These are phyloP conservation scores for Apodemia zela DNA, from an alignment of 2,888 invertebrate species.

Conservation along the genomic window DNA sequence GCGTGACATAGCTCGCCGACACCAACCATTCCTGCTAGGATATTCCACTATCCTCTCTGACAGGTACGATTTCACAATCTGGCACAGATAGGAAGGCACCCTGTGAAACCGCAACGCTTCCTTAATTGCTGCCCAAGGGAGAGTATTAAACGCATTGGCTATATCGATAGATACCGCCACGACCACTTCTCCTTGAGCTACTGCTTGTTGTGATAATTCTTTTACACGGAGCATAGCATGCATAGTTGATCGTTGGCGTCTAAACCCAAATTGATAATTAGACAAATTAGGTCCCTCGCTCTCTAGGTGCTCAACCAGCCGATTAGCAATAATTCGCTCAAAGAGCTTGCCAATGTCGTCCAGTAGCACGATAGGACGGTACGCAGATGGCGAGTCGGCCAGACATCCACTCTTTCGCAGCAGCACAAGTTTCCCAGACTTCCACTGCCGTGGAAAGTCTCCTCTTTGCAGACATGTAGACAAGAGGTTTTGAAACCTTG, in stretches of 20 bases:
- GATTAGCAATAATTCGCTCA: background rate
- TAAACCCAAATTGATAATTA: background rate
- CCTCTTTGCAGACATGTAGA: background rate
- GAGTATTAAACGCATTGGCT: background rate
- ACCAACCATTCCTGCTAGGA: background rate
- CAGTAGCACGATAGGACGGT: constrained; percentile 2
- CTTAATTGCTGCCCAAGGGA: background rate
- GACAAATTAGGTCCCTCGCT: background rate
- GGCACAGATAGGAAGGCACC: background rate
- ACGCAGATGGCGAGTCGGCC: background rate
- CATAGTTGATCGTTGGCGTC: background rate
- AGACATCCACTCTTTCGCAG: background rate
- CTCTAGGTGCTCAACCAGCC: background rate
- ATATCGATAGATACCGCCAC: background rate
- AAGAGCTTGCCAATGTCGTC: constrained; percentile 2
- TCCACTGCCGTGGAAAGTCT: constrained; percentile 12
- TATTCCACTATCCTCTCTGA: background rate
- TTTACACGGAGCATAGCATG: background rate
- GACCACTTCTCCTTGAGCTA: background rate
- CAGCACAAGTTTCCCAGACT: background rate
- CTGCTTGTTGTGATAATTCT: background rate
- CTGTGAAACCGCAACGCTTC: background rate
- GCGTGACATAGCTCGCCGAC: background rate
- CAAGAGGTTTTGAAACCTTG: background rate
- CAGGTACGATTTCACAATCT: background rate